Evolutionary conservation across 2,797 vertebrate genomes (phyloP).

Genomic region (Carduelis carduelis): DNA sequence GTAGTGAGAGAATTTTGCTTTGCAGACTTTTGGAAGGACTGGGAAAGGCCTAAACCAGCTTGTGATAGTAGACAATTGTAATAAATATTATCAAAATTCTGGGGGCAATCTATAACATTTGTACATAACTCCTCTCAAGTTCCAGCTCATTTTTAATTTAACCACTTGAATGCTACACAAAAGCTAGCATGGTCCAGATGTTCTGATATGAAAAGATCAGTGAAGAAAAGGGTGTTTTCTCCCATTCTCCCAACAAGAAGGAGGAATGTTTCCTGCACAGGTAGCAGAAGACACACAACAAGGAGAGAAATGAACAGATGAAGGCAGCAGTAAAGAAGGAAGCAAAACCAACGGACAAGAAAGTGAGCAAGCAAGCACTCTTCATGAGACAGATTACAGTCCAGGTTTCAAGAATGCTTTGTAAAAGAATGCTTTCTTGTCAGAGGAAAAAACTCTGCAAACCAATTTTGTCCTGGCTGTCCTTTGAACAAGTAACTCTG

Average conservation of each 20-base stretch:
- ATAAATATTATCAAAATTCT: neutral
- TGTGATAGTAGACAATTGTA: neutral
- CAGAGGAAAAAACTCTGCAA: neutral
- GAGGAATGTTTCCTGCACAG: fast-evolving
- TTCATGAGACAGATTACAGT: neutral
- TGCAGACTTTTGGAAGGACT: neutral
- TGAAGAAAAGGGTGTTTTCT: neutral
- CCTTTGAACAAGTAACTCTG: neutral
- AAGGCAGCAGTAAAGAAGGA: neutral
- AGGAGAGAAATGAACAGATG: neutral
- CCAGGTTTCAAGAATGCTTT: neutral
- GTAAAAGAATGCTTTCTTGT: neutral
- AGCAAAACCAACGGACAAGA: neutral
- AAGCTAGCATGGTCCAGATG: neutral
- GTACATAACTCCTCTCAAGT: neutral
- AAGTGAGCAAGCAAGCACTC: neutral
- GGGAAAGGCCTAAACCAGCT: neutral
- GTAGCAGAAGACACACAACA: neutral
- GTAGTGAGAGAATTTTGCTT: neutral
- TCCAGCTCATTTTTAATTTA: neutral
- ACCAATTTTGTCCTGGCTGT: neutral
- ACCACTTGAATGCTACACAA: neutral
- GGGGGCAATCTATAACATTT: neutral
- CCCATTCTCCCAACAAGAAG: neutral
- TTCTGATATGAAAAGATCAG: neutral